A percentile compares a stretch with the other conserved stretches of the same genome.
phyloP scores from a whole-genome alignment of 2,888 invertebrate species.

The Thyatira batis region DNA sequence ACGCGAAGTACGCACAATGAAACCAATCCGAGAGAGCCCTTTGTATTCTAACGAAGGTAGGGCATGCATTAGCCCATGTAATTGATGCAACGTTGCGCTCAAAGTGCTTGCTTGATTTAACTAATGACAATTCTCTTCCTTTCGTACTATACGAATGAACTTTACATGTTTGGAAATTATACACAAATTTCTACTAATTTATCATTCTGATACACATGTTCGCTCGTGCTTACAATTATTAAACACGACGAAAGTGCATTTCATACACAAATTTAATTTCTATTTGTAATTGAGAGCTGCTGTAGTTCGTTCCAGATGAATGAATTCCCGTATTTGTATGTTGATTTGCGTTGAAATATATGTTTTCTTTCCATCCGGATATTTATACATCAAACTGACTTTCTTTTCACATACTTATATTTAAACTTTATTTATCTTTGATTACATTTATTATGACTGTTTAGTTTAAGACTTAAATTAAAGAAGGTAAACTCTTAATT shows the following conservation, averaged over 20 bases:
- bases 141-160: too few relatives aligned
- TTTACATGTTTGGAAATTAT: too few relatives aligned
- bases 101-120: slow-evolving; percentile 19
- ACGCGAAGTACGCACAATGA: slow-evolving; percentile 50
- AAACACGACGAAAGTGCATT: slow-evolving; percentile 16
- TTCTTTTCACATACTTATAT: too few relatives aligned
- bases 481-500: too few relatives aligned
- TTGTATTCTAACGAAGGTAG: slow-evolving; percentile 71
- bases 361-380: too few relatives aligned
- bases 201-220: slow-evolving; percentile 8
- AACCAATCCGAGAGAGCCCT: slow-evolving; percentile 50
- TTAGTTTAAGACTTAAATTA: too few relatives aligned
- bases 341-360: too few relatives aligned
- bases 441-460: too few relatives aligned
- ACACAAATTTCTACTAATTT: not conserved
- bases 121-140: slow-evolving; percentile 19
- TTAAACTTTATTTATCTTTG: too few relatives aligned
- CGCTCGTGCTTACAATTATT: slow-evolving; percentile 22
- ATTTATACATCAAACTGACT: too few relatives aligned
- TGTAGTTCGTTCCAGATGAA: too few relatives aligned
- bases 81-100: slow-evolving; percentile 51
- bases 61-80: slow-evolving; percentile 62
- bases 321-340: too few relatives aligned
- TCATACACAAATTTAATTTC: slow-evolving; percentile 8
- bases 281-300: slow-evolving; percentile 3